These are phyloP conservation scores for Procapra przewalskii DNA, from an alignment of 2,113 vertebrate genomes.

Conservation along the genomic window DNA sequence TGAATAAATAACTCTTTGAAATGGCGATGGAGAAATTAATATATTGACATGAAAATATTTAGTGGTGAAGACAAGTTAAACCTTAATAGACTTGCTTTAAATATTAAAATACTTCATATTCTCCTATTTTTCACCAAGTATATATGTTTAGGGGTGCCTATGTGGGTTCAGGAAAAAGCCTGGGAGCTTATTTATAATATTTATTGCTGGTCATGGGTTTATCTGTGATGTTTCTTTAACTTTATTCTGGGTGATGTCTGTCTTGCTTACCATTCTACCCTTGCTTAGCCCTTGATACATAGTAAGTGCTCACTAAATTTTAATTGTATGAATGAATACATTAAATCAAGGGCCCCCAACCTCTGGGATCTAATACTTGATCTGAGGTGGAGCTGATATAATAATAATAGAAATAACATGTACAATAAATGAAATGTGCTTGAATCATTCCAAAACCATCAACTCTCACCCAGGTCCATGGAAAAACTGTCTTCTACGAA, in stretches of 20 bases:
- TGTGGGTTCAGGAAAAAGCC: neutral
- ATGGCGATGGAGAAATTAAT: neutral
- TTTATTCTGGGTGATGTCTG: neutral
- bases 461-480: neutral
- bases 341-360: neutral
- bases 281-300: neutral
- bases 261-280: neutral
- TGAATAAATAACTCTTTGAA: neutral
- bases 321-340: neutral
- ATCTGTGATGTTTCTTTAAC: neutral
- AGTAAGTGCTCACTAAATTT: neutral
- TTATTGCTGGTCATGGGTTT: neutral
- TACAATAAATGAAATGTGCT: neutral
- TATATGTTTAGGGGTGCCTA: neutral
- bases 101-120: neutral
- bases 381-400: neutral
- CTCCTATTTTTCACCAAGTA: neutral
- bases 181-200: neutral
- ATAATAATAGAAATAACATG: neutral
- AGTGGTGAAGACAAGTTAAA: neutral
- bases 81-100: neutral
- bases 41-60: neutral
- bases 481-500: neutral
- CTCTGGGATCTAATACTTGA: neutral
- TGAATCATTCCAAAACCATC: neutral